Evolutionary conservation across 2,888 invertebrate species (phyloP).

Genomic region (Sminthurides aquaticus): DNA sequence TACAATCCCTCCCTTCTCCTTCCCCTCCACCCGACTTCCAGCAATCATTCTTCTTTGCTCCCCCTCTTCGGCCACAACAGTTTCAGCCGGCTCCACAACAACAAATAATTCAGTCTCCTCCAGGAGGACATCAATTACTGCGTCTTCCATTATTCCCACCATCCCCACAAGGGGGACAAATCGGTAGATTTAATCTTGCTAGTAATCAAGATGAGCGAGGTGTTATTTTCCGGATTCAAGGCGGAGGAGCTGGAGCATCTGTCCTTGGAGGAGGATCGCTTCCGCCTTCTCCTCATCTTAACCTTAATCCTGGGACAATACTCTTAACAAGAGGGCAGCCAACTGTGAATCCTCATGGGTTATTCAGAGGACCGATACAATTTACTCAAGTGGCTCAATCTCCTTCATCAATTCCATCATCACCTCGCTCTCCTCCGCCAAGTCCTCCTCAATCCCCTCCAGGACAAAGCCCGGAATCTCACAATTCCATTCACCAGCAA

Average conservation of each 20-base stretch:
- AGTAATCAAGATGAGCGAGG: neutral
- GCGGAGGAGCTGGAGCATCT: too few relatives aligned
- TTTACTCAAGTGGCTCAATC: conserved; percentile 7
- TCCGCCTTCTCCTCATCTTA: conserved; percentile 1
- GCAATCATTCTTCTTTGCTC: too few relatives aligned
- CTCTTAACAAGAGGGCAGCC: neutral
- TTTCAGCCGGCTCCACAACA: too few relatives aligned
- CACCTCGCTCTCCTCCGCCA: neutral
- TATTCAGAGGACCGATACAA: neutral
- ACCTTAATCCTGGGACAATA: neutral
- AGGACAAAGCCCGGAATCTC: neutral
- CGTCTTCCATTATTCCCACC: neutral
- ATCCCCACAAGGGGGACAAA: too few relatives aligned
- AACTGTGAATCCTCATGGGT: conserved; percentile 2
- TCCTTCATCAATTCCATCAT: neutral
- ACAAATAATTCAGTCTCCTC: too few relatives aligned
- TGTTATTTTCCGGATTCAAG: too few relatives aligned
- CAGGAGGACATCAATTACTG: neutral
- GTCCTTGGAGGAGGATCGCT: neutral
- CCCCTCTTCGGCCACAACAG: too few relatives aligned
- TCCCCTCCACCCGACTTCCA: too few relatives aligned
- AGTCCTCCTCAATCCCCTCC: neutral
- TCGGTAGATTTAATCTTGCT: neutral
- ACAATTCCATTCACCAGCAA: conserved; percentile 3
- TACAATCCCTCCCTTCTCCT: too few relatives aligned